A percentile compares a stretch with the other conserved stretches of the same genome.
phyloP scores from a whole-genome alignment of 2,113 vertebrate genomes.

The Trogon melanurus region DNA sequence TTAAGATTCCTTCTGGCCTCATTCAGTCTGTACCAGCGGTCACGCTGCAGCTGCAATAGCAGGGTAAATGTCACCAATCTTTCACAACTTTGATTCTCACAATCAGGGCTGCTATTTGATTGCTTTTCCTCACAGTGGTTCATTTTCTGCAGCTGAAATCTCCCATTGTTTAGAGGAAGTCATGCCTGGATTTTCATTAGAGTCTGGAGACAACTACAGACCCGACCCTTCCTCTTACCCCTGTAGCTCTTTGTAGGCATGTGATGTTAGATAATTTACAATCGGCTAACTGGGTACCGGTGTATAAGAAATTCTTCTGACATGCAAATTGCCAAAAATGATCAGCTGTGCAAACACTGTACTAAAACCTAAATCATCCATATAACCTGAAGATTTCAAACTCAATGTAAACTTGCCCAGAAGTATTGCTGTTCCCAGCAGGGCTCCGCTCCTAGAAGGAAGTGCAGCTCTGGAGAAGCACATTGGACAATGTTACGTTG shows the following conservation, averaged over 20 bases:
- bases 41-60: background rate
- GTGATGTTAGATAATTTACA: background rate
- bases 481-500: background rate
- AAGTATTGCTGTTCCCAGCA: background rate
- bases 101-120: background rate
- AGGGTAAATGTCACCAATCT: background rate
- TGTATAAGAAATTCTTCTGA: background rate
- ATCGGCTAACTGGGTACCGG: background rate
- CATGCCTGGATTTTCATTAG: conserved; percentile 17
- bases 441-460: background rate
- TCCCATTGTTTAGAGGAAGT: background rate
- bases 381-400: background rate
- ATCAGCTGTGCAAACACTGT: background rate
- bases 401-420: background rate
- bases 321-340: background rate
- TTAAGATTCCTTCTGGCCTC: background rate
- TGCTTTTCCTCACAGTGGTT: background rate
- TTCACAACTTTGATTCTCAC: background rate
- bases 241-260: background rate
- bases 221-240: background rate
- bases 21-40: background rate
- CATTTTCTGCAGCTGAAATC: background rate
- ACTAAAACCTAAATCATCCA: background rate
- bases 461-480: background rate
- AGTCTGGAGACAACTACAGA: background rate